phyloP scores from a whole-genome alignment of 2,797 vertebrate genomes.

The Sebastes kiyomatsui region DNA sequence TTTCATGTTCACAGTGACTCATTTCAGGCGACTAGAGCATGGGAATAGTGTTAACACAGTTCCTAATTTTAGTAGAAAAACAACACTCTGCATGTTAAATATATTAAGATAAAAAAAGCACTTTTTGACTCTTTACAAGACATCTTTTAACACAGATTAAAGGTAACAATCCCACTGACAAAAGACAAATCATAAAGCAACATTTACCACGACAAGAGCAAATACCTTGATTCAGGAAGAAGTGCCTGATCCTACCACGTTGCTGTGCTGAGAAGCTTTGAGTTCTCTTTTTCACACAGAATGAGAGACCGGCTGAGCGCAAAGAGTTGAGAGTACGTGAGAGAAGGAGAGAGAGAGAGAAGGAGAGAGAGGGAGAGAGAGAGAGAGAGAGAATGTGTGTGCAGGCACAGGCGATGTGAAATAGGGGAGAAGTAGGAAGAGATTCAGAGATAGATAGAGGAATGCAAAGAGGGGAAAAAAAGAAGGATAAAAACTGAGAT shows the following conservation, averaged over 20 bases:
- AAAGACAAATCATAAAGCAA: conserved; percentile 8
- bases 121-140: neutral
- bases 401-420: conserved; percentile 46
- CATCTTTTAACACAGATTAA: neutral
- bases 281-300: conserved; percentile 68
- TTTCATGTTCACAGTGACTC: conserved; percentile 56
- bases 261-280: conserved; percentile 70
- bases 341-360: conserved; percentile 40
- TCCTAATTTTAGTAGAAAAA: conserved; percentile 26
- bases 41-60: conserved; percentile 33
- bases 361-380: conserved; percentile 23
- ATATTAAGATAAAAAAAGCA: neutral
- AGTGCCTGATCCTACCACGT: conserved; percentile 68
- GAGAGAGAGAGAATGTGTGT: conserved; percentile 38
- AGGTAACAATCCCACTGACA: neutral
- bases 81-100: neutral
- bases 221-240: conserved; percentile 76
- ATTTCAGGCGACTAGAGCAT: conserved; percentile 38
- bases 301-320: conserved; percentile 51
- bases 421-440: conserved; percentile 44
- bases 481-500: conserved; percentile 2
- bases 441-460: conserved; percentile 46
- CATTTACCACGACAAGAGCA: conserved; percentile 36
- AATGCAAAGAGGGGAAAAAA: conserved; percentile 18
- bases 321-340: conserved; percentile 61